Percentiles rank a stretch among this genome's conserved stretches.
These are phyloP conservation scores for Halcyon smyrnensis DNA, from an alignment of 2,797 vertebrate genomes.

Conservation along the genomic window DNA sequence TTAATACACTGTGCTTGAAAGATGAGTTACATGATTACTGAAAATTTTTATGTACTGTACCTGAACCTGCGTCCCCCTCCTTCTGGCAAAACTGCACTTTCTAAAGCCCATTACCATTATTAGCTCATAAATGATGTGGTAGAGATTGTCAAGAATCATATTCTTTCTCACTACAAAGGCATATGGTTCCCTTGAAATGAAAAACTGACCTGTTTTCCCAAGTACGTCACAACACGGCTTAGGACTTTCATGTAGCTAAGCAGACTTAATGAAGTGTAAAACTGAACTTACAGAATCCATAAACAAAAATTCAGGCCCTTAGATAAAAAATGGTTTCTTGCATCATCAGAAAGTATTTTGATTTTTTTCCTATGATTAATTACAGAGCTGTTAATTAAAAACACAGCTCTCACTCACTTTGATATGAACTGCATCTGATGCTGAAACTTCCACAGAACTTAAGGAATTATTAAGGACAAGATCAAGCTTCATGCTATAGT, in stretches of 20 bases:
- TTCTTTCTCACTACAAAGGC: background rate
- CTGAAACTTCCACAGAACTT: background rate
- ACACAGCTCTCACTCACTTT: background rate
- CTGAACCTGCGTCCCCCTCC: background rate
- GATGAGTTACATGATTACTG: background rate
- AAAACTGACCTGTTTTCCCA: background rate
- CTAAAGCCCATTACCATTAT: background rate
- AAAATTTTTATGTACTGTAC: background rate
- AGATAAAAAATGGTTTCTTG: background rate
- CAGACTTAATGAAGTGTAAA: background rate
- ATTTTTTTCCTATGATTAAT: background rate
- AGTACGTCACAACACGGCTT: background rate
- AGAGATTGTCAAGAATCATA: background rate
- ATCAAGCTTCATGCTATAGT: conserved; percentile 31
- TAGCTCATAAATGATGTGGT: background rate
- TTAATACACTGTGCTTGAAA: background rate
- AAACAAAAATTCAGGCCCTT: background rate
- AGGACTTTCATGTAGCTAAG: background rate
- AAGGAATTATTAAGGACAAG: conserved; percentile 26
- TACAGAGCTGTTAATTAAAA: background rate
- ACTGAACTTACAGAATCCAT: background rate
- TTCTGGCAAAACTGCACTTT: background rate
- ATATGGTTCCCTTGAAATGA: background rate
- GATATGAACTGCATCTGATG: background rate
- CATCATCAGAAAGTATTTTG: background rate